Conservation (phyloP, 2,888 invertebrate species). For the Epicampocera succincta region DNA sequence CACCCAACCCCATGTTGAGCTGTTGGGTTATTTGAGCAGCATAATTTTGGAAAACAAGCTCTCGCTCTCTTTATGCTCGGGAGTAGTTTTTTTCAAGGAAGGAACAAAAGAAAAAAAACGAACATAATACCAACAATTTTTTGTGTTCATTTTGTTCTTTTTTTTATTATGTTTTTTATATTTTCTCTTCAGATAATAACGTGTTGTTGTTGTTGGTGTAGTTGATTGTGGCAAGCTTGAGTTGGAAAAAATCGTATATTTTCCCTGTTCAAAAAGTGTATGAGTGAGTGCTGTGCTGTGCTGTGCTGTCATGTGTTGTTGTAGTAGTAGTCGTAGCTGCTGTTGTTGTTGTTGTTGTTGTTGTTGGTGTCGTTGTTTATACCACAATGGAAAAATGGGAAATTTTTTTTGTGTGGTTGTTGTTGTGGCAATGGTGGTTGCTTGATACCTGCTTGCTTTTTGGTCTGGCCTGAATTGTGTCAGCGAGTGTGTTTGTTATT, state of each 20-base stretch:
- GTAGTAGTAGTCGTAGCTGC: slow-evolving; percentile 64
- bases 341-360: too few relatives aligned
- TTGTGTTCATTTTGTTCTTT: slow-evolving; percentile 41
- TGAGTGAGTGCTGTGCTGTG: slow-evolving; percentile 28
- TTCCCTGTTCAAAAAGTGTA: slow-evolving; percentile 50
- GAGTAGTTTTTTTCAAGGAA: slow-evolving; percentile 29
- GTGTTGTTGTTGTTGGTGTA: slow-evolving; percentile 58
- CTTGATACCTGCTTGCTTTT: slow-evolving; percentile 77
- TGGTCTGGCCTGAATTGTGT: slow-evolving; percentile 56
- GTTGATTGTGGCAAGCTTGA: slow-evolving; percentile 59
- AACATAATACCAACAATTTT: slow-evolving; percentile 28
- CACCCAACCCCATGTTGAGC: slow-evolving; percentile 68
- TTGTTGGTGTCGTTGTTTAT: too few relatives aligned
- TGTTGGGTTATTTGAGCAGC: slow-evolving; percentile 32
- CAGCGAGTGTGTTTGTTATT: slow-evolving; percentile 18
- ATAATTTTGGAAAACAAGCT: slow-evolving; percentile 14
- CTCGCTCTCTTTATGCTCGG: slow-evolving; percentile 40
- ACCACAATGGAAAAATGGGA: slow-evolving; percentile 81
- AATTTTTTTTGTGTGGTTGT: slow-evolving; percentile 81
- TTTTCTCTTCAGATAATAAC: slow-evolving; percentile 42
- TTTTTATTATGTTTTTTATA: slow-evolving; percentile 43
- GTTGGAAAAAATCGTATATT: slow-evolving; percentile 56
- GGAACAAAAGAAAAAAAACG: neutral
- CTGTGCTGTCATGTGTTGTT: slow-evolving; percentile 35
- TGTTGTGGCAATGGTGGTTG: slow-evolving; percentile 81